Evolutionary conservation across 1,140 invertebrate genomes (phyloP), one percentile per base, ranked within the genome.

Genomic region (Cotesia chilonis): DNA sequence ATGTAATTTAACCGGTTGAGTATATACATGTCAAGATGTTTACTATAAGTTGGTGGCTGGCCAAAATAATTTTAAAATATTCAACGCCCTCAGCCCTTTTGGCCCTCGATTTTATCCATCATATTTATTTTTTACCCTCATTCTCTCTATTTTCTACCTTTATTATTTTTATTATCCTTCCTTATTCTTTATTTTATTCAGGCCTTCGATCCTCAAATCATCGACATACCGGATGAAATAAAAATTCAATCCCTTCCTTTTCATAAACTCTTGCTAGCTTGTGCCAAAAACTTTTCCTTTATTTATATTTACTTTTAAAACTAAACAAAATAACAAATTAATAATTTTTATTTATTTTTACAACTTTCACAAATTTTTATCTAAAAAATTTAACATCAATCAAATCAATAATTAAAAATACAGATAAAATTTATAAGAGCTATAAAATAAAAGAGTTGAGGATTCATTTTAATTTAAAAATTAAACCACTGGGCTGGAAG

Each of bases 21-120:
- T 80, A 83, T 83, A 82, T 80, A 83, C 79, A 85, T 82, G 78
- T 83, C 79, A 82, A 85, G 80, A 83, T 84, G 80, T 84, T 85
- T 79, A 81, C 79, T 79, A 81, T 82, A 79, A 81, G 77, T 81
- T 84, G 80, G 80, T 78, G 57, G 47, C 37, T 52, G 57, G 76
- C 80, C 80, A 83, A 77, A 63, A 35, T n/a, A 28, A n/a, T 47
- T 63, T 63, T 65, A 47, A 47, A 47, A 47, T 9, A 47, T 47
- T 70, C 79, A 80, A 81, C 75, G 74, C 75, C 73, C 60, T 38
- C 14, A 51, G 51, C 51, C 52, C 41, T 65, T 54, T 60, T 68
- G 65, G 57, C 71, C 60, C 57, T 52, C 20, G 37, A 17, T 71
- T 54, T 71, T 57, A 63, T 71, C 6, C 41, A 47, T 47, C 4